phyloP scores from a whole-genome alignment of 1,140 invertebrate genomes.

The Orchestia grillus region DNA sequence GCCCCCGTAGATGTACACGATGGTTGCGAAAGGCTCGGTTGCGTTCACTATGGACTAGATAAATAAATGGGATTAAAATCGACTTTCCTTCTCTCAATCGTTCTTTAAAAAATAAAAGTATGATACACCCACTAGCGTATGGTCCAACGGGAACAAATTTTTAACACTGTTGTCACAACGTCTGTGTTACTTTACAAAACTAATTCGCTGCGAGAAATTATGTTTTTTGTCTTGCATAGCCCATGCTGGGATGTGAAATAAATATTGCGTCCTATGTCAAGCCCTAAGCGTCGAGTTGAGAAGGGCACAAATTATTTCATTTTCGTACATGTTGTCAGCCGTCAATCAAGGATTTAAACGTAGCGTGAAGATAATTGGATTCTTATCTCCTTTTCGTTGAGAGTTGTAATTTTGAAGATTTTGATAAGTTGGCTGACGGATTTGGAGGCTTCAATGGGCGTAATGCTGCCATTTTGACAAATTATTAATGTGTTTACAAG shows the following conservation, averaged over 20 bases:
- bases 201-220: neutral
- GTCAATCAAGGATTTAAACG: too few relatives aligned
- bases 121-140: neutral
- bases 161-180: neutral
- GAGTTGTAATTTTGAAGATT: too few relatives aligned
- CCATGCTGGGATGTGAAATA: neutral
- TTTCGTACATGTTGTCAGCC: too few relatives aligned
- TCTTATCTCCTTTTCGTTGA: too few relatives aligned
- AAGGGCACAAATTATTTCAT: too few relatives aligned
- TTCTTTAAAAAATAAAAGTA: neutral
- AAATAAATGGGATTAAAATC: neutral
- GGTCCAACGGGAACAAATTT: neutral
- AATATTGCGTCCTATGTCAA: neutral
- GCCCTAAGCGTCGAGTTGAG: too few relatives aligned
- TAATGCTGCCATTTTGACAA: too few relatives aligned
- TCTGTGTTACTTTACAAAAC: neutral
- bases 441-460: too few relatives aligned
- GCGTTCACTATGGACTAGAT: neutral
- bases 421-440: too few relatives aligned
- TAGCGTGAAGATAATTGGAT: too few relatives aligned
- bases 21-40: neutral
- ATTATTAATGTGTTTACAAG: too few relatives aligned
- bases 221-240: neutral
- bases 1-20: conserved; percentile 61
- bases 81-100: neutral